Evolutionary conservation across 2,888 invertebrate species (phyloP), one percentile per base, ranked within the genome.

Genomic region (Drosophila merina): DNA sequence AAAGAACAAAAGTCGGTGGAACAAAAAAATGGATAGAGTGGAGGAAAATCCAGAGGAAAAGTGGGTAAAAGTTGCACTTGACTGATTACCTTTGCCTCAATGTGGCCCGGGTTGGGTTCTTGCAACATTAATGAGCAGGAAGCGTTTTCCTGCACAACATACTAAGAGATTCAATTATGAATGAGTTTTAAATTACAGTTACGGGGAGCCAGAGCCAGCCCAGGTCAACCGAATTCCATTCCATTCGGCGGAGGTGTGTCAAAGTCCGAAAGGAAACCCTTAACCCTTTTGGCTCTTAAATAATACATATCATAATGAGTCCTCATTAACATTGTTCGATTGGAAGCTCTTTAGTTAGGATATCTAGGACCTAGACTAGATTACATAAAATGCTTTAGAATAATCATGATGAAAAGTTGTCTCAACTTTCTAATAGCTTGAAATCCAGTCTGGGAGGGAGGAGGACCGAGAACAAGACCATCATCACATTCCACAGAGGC

Each of bases 161-260:
- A 72, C 77, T 75, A 60, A 62, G 72, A 62, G 72, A 79, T 84
- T 86, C 79, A 85, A 85, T 85, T 85, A 85, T 86, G 79, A 84
- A 84, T 77, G 81, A 79, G 84, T 57, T 72, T 70, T 57, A 75
- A 76, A 79, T 86, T 79, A 86, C 83, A 76, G 80, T 77, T 76
- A 77, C 57, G 28, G 31, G 31, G 50, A 48, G 49, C 28, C 50
- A 42, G 7, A 12, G 6, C 33, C n/a, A 47, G 14, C 56, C 10
- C 26, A 49, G 52, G 50, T 12, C 52, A 52, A 40, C 51, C 26
- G 26, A 38, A 38, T 47, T 38, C 26, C 28, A 4, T 8, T 40
- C 20, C 20, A 4, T 8, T 40, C 20, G 45, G 25, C 45, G 45
- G 45, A 14, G 44, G 30, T 25, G 12, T 12, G 25, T 45, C 45